Percentiles rank a stretch among this genome's conserved stretches.
Evolutionary conservation across 2,797 vertebrate genomes (phyloP).

Genomic region (Dendrocincla fuliginosa): DNA sequence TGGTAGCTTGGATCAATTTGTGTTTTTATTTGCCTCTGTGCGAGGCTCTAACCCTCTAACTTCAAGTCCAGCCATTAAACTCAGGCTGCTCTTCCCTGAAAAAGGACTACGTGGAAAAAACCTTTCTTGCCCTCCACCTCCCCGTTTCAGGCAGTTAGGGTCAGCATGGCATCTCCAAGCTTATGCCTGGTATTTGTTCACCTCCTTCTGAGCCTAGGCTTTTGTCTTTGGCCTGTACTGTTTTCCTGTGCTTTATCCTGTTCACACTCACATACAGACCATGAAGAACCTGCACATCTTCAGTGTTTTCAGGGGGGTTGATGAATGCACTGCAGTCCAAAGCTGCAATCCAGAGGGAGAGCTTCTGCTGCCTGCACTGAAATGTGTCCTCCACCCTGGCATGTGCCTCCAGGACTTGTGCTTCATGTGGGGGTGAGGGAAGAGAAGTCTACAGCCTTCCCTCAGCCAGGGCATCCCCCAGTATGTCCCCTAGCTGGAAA

Average conservation of each 20-base stretch:
- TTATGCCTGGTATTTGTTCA: background rate
- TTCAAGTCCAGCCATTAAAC: background rate
- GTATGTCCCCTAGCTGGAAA: background rate
- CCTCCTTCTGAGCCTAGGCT: background rate
- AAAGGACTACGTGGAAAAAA: background rate
- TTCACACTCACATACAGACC: background rate
- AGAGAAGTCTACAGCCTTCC: background rate
- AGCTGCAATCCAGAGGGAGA: background rate
- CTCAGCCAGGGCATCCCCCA: background rate
- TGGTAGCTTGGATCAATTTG: constrained; percentile 33
- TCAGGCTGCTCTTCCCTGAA: background rate
- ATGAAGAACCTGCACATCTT: background rate
- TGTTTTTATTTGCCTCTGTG: background rate
- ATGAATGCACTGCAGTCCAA: background rate
- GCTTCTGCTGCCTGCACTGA: background rate
- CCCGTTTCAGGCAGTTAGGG: background rate
- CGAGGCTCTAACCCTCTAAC: background rate
- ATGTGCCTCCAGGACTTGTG: background rate
- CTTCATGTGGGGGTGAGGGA: fast-evolving
- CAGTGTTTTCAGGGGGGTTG: background rate
- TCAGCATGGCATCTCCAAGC: background rate
- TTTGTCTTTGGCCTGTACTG: background rate
- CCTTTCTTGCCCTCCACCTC: background rate
- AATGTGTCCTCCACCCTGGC: fast-evolving
- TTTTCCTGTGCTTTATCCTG: background rate